Evolutionary conservation across 2,797 vertebrate species (phyloP), one percentile per base, ranked within the genome.

Genomic region (Enteromius paludinosus): DNA sequence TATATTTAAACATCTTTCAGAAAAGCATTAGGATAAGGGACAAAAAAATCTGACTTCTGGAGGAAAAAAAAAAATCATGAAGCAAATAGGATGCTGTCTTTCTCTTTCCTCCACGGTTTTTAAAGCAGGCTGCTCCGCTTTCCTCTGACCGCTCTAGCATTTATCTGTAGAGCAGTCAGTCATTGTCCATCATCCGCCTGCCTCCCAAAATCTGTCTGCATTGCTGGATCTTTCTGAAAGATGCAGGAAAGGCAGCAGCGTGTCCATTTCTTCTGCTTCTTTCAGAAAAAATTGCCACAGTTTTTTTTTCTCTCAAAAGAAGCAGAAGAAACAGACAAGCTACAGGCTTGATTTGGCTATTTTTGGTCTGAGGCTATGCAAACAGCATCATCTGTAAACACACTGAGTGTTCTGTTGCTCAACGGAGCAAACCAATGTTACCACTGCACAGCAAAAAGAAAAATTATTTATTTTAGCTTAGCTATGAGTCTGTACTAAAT

Each of bases 101-200:
- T 49, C 56, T 68, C 38, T 25, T 52, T 18, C 41, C 47, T 70
- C 61, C 35, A 38, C 64, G 68, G 30, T 33, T 43, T 52, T 78
- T 73, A 35, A 83, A 61, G 45, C 73, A 18, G 25, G 30, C 49
- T 72, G 28, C 56, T 52, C 66, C 43, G 25, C n/a, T 54, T 65
- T 56, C 38, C 59, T 66, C 33, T 15, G 30, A 56, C 52, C n/a
- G 25, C 41, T 73, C 73, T 47, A 76, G 65, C 69, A 70, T 72
- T 83, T 76, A 86, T 83, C 83, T 72, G 54, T 20, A 47, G 30
- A 74, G 74, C 69, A 68, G 72, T 85, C 78, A 78, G 45, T 83
- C 84, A 85, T 14, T 74, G 17, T 70, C 52, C 17, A n/a, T 35
- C 28, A 43, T 59, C 49, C n/a, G 23, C 66, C 23, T 71, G 62